Evolutionary conservation across 2,113 vertebrate genomes (phyloP).

Genomic region (Neolamprologus kungweensis): DNA sequence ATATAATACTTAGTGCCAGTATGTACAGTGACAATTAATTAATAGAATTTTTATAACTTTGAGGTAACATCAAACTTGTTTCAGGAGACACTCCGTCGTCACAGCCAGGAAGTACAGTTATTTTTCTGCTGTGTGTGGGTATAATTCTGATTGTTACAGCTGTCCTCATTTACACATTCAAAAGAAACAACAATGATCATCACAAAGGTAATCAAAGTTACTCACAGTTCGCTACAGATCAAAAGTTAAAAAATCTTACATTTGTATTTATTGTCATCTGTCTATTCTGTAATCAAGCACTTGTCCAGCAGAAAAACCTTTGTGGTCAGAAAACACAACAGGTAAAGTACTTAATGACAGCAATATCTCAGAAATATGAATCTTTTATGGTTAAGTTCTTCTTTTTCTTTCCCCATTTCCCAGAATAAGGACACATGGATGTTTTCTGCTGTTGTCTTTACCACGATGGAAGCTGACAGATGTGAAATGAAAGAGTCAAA

Average conservation of each 20-base stretch:
- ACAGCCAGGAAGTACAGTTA: accelerated
- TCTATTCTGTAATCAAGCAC: neutral
- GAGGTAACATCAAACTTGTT: neutral
- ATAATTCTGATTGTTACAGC: neutral
- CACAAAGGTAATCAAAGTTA: neutral
- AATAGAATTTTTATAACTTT: neutral
- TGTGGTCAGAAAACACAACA: neutral
- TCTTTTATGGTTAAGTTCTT: neutral
- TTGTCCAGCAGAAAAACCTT: accelerated
- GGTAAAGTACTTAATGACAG: neutral
- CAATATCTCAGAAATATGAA: neutral
- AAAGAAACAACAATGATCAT: neutral
- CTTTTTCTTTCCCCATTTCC: neutral
- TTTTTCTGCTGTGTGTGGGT: neutral
- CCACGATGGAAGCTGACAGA: accelerated
- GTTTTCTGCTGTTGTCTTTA: neutral
- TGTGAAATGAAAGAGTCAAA: accelerated
- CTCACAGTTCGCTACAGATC: accelerated
- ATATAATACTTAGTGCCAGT: accelerated
- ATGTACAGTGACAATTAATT: neutral
- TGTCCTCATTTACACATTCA: neutral
- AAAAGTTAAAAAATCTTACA: accelerated
- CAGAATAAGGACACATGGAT: neutral
- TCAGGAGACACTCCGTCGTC: neutral
- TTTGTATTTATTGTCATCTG: neutral